phyloP scores from a whole-genome alignment of 1,140 invertebrate genomes.

The Linepithema humile region DNA sequence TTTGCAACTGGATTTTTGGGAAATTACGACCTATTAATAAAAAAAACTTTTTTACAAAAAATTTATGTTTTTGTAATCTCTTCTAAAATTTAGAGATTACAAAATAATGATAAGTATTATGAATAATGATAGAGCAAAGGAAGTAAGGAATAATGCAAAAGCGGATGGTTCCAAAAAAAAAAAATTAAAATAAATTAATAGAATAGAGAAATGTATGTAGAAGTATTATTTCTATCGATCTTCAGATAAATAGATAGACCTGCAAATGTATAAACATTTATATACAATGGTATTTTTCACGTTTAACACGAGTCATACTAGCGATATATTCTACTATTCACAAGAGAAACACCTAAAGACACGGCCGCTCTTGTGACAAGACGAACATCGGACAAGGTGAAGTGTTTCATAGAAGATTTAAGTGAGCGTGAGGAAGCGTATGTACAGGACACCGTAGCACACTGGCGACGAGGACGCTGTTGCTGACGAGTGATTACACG shows the following conservation, averaged over 20 bases:
- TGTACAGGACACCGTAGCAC: conserved; percentile 75
- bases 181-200: not conserved
- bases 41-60: not conserved
- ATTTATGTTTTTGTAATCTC: too few relatives aligned
- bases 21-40: conserved; percentile 24
- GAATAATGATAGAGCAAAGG: not conserved
- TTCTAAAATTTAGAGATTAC: not conserved
- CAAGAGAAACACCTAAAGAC: not conserved
- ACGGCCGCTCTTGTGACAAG: not conserved
- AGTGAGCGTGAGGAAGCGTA: conserved; percentile 73
- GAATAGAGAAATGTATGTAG: not conserved
- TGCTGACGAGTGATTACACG: conserved; percentile 87
- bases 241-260: not conserved
- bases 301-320: too few relatives aligned
- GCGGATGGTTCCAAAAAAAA: not conserved
- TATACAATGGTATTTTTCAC: conserved; percentile 20
- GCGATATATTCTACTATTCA: not conserved
- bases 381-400: not conserved
- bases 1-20: not conserved
- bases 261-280: conserved; percentile 23
- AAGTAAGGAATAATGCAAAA: not conserved
- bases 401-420: conserved; percentile 42
- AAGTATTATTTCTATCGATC: conserved; percentile 11
- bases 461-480: conserved; percentile 65
- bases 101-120: not conserved